Base-by-base conservation (phyloP, 2,888 invertebrate species). In the Acheta domesticus region DNA sequence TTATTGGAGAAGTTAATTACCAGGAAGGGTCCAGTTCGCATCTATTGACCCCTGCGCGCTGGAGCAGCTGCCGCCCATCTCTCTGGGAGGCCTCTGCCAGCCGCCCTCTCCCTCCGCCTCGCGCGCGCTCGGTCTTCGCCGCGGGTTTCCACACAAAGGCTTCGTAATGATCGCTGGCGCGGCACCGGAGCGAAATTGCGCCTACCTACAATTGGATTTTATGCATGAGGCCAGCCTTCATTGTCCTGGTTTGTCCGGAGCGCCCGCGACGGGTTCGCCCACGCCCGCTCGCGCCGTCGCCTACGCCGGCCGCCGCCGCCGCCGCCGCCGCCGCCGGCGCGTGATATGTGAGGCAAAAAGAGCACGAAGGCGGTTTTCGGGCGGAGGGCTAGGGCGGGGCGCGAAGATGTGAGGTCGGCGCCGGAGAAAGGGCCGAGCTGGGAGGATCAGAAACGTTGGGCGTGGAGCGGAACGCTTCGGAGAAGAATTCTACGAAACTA, bases 121-220 rank as follows among this genome's bases (percentile, higher is more conserved):
- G 1, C 12, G 11, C 62, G 11, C 14, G 16, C 62, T 19, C 62
- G 16, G 4, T 12, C 62, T n/a, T 62, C 62, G 14, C 36, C 36
- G 4, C 5, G 36, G 36, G 8, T 36, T 36, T 36, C 36, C 62
- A 19, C 62, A n/a, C 62, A 62, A 62, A 62, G 62, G n/a, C 62
- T 1, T 12, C 62, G n/a, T 62, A 62, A 62, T 4, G 62, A 62
- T 62, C 16, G 14, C 4, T 11, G 62, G 62, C 14, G 62, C n/a
- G 62, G 62, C 62, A 62, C 62, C 62, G 16, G n/a, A 62, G 62
- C n/a, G 62, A 62, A 62, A 62, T 62, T 62, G 62, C 62, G 62
- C 62, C 62, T 62, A 62, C 62, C 4, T n/a, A 8, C 62, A 62
- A 12, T 14, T 8, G n/a, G 62, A 14, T 11, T 62, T 62, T 62